Evolutionary conservation across 2,113 vertebrate genomes (phyloP), one percentile per base, ranked within the genome.

Genomic region (Oreochromis tanganicae): DNA sequence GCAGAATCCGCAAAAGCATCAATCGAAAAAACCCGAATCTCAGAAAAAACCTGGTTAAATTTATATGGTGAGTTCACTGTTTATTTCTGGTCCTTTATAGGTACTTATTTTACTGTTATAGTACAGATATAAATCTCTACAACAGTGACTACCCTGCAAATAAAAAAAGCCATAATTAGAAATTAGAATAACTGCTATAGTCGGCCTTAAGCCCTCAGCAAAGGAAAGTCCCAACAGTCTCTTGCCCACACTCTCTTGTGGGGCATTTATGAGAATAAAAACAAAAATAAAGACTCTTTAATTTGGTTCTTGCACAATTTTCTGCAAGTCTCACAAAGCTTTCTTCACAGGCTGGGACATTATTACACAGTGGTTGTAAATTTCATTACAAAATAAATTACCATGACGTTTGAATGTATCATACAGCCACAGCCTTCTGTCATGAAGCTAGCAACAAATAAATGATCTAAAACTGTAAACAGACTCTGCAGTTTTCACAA

Each of bases 11-110:
- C 43, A 41, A 83, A 56, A 52, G 66, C 21, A 89, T 90, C 50
- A 89, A 91, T 46, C 96, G 89, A 79, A 93, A 85, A 1, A 93
- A 93, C 3, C 95, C 96, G 86, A 88, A 93, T 66, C 96, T 98
- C 36, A 94, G 97, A 82, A 96, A 95, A 80, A 82, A 95, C 41
- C 95, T 98, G 10, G 95, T 97, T 87, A 95, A 96, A 38, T 52
- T 81, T 3, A 54, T 84, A 9, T 68, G 56, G 93, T 92, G 14
- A 84, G 86, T 75, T 5, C 5, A 14, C 1, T 19, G 6, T 8
- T 79, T 4, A 50, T 92, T 97, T 36, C 13, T 34, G 34, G 91
- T 97, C 46, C 91, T 96, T 96, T 97, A 90, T 94, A 96, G 7
- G 29, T 93, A 21, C 29, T 32, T 27, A 10, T 85, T 3, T 41